Evolutionary conservation across 2,888 invertebrate species (phyloP).

Genomic region (Adela reaumurella): DNA sequence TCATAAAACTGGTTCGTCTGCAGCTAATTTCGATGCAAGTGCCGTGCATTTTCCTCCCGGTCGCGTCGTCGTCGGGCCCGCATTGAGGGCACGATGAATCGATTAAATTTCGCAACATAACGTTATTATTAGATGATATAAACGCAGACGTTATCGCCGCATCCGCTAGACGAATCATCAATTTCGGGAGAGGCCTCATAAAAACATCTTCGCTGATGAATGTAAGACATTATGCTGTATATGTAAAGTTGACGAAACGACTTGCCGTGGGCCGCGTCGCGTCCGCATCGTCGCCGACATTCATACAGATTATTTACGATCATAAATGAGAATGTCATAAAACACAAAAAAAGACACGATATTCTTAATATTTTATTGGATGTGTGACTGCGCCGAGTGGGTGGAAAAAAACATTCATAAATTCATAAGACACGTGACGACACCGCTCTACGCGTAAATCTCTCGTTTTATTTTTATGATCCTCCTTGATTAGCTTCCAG

Average conservation of each 20-base stretch:
- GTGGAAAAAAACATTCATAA: slow-evolving; percentile 15
- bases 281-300: slow-evolving; percentile 18
- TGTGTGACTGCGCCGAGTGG: slow-evolving; percentile 12
- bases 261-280: neutral
- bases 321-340: slow-evolving; percentile 24
- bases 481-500: slow-evolving; percentile 1
- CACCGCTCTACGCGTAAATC: slow-evolving; percentile 10
- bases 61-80: no score
- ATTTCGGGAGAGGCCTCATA: neutral
- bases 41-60: no score
- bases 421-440: slow-evolving; percentile 14
- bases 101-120: no score
- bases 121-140: no score
- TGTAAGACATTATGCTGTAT: neutral
- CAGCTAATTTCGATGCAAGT: no score
- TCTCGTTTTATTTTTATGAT: slow-evolving; percentile 11
- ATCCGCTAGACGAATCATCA: neutral
- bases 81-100: no score
- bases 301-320: slow-evolving; percentile 25
- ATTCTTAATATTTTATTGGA: slow-evolving; percentile 18
- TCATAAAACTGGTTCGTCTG: no score
- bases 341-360: slow-evolving; percentile 15
- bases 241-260: neutral
- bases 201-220: neutral
- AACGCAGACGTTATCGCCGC: neutral